phyloP scores from a whole-genome alignment of 2,888 invertebrate genomes.

The Drosophila rubida region DNA sequence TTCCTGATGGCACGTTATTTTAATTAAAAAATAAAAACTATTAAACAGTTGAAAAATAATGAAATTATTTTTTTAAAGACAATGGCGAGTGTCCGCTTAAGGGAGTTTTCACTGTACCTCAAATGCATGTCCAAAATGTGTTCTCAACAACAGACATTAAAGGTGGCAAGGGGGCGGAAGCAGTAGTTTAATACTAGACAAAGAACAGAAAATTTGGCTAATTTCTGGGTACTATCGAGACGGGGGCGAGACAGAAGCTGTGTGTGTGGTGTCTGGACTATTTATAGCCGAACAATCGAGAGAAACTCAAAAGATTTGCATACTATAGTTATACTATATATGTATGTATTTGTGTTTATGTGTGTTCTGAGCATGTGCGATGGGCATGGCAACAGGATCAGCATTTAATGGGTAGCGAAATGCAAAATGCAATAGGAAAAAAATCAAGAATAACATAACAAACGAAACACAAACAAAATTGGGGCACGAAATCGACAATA shows the following conservation, averaged over 20 bases:
- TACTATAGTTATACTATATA: background rate
- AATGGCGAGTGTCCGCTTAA: no score
- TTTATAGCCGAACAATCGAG: conserved; percentile 50
- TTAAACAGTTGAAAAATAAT: no score
- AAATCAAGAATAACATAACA: conserved; percentile 13
- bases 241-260: conserved; percentile 42
- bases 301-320: conserved; percentile 39
- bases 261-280: conserved; percentile 37
- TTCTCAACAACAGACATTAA: conserved; percentile 8
- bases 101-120: background rate
- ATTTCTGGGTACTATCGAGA: conserved; percentile 31
- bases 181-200: conserved; percentile 2
- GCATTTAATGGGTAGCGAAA: conserved; percentile 43
- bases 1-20: no score
- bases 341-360: background rate
- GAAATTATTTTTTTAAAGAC: no score
- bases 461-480: conserved; percentile 55
- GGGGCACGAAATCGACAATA: conserved; percentile 59
- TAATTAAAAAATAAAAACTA: no score
- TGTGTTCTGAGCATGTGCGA: conserved; percentile 40
- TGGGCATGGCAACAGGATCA: conserved; percentile 76
- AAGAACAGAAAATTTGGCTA: conserved; percentile 26
- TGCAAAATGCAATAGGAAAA: conserved; percentile 19
- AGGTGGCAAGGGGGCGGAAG: background rate
- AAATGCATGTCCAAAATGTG: conserved; percentile 4